Percentiles rank a stretch among this genome's conserved stretches.
Evolutionary conservation across 1,140 invertebrate genomes (phyloP).

Genomic region (Trichonephila clavipes): DNA sequence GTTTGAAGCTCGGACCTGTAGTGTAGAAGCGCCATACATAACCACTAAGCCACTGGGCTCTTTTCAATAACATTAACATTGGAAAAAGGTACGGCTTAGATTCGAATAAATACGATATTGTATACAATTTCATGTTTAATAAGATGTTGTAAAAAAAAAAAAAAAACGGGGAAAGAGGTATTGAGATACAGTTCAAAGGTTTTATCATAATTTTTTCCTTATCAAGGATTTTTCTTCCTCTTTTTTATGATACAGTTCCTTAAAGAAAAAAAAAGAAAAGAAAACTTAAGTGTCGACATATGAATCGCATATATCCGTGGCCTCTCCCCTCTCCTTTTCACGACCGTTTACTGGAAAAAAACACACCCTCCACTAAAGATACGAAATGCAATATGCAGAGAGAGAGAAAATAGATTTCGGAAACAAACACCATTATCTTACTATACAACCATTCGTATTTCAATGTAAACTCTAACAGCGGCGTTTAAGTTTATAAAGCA

Average conservation of each 20-base stretch:
- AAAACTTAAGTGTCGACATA: constrained; percentile 39
- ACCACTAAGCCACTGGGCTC: no score
- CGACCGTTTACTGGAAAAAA: neutral
- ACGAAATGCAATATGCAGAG: constrained; percentile 11
- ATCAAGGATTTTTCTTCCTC: neutral
- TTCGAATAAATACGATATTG: no score
- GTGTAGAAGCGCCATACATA: no score
- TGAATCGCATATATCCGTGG: constrained; percentile 3
- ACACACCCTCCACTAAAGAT: neutral
- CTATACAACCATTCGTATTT: constrained; percentile 75
- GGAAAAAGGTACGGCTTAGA: no score
- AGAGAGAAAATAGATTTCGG: constrained; percentile 54
- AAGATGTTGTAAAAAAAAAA: no score
- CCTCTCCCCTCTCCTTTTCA: neutral
- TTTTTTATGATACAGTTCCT: neutral
- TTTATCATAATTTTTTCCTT: neutral
- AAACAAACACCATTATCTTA: constrained; percentile 74
- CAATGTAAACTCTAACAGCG: constrained; percentile 69
- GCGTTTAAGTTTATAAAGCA: constrained; percentile 69
- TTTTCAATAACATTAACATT: no score
- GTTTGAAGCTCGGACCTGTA: no score
- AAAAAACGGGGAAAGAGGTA: no score
- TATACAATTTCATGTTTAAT: no score
- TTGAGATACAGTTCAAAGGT: neutral
- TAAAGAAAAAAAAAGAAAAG: no score